Evolutionary conservation across 1,140 invertebrate genomes (phyloP), one percentile per base, ranked within the genome.

Genomic region (Calycopis cecrops): DNA sequence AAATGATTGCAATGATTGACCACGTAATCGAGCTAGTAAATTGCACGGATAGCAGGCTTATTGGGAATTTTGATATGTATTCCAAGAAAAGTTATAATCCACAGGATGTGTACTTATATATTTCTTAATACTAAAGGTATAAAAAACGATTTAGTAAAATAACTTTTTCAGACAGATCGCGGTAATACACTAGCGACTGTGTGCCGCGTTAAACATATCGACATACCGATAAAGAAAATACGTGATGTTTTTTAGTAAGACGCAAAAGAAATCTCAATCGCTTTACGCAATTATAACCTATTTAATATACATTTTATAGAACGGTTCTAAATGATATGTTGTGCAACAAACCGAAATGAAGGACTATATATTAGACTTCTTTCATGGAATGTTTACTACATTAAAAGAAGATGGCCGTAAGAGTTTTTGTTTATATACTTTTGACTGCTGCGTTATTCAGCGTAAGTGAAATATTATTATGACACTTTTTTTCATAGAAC

Each of bases 301-400:
- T 44, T 6, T 9, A 44, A 44, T 9, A 44, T 16, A 44, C 14
- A 44, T 17, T 44, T 14, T 17, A 9, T 40, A 40, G 38, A 40
- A 44, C 8, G 16, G 16, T 44, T 44, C 40, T 16, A 9, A 44
- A 44, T 44, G 17, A 44, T 44, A 14, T 40, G 11, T 40, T 40
- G 14, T 44, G 40, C 7, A 44, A 44, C 16, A 44, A 14, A 4
- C 9, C 9, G 40, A 44, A 44, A 44, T 44, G 12, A 16, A 44
- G 9, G 14, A 14, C 3, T 44, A 44, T 44, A 44, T 44, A 44
- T 44, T 44, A 44, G 40, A 44, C n/a, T 16, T 44, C 16, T 44
- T 16, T 9, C 14, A 0, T 44, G n/a, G 9, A 44, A 17, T 44
- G 12, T 7, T n/a, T n/a, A 44, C 7, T 44, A 44, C 14, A 12